Base-by-base conservation (phyloP, 2,888 invertebrate genomes). In the Steinernema scapterisci region DNA sequence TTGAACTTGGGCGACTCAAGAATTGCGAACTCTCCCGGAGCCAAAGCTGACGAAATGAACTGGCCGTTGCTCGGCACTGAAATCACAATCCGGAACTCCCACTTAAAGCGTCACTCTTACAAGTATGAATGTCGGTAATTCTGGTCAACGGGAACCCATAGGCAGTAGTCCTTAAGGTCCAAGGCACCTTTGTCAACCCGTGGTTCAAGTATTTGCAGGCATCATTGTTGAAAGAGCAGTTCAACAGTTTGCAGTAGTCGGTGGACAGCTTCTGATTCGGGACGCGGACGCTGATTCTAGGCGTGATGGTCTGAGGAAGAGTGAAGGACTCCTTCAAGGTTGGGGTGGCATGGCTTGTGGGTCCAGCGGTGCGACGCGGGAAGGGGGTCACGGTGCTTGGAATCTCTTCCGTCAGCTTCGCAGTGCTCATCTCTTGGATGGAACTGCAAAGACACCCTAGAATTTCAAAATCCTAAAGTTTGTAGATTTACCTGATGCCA, bases 151-250 rank as follows among this genome's bases (percentile, higher is more conserved):
- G 86, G 77, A 82, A 86, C 1, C 86, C 86, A 77, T 86, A 86
- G 13, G 83, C 81, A 43, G 75, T 76, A 45, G 83, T 86, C 51
- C 86, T 75, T 73, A 86, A 70, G 6, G 86, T 86, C 86, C 86
- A 86, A 25, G 86, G 86, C 71, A 85, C 85, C 72, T 86, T 86
- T 1, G 86, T 86, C 43, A 86, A 74, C 0, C 86, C 86, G 72
- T 86, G 86, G 52, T 86, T 86, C 43, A 86, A 75, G 38, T 86
- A 86, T 73, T 85, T 83, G 74, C 86, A 86, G 0, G 86, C 86
- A 70, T 82, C 85, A 11, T 86, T 85, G 70, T 86, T 85, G 73
- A 86, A 86, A 54, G 83, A 83, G 75, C 86, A 86, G 75, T 86
- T 86, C 38, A 86, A 78, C 9, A 85, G 54, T 21, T 80, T 77